Evolutionary conservation across 2,888 invertebrate genomes (phyloP).

Genomic region (Sarcophaga caerulescens): DNA sequence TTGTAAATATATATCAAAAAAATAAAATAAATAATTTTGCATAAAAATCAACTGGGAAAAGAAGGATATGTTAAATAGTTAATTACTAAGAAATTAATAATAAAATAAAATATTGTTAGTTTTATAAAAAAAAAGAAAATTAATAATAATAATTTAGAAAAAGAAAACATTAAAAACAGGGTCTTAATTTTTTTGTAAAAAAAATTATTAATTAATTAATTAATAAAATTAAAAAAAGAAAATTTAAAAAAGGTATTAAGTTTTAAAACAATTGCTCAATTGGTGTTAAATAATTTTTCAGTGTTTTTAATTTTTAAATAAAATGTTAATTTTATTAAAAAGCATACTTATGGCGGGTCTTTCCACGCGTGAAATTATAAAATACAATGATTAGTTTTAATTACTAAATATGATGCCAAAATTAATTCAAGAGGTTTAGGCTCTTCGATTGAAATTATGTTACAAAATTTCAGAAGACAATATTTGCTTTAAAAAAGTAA

Average conservation of each 20-base stretch:
- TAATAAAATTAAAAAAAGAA: conserved; percentile 14
- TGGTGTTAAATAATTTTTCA: no score
- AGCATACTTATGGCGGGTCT: no score
- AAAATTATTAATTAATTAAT: conserved; percentile 3
- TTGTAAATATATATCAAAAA: conserved; percentile 56
- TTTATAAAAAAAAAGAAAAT: conserved; percentile 51
- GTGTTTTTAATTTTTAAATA: no score
- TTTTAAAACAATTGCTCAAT: background rate
- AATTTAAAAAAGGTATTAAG: conserved; percentile 8
- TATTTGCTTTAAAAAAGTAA: no score
- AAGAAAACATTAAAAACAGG: conserved; percentile 48
- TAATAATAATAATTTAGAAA: conserved; percentile 28
- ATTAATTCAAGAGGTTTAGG: no score
- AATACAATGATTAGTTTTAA: no score
- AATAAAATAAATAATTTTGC: conserved; percentile 8
- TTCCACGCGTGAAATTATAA: no score
- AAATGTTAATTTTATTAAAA: no score
- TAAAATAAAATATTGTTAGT: conserved; percentile 48
- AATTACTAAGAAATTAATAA: conserved; percentile 41
- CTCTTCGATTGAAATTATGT: no score
- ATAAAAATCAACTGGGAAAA: conserved; percentile 18
- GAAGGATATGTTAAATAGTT: conserved; percentile 51
- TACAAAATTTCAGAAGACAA: no score
- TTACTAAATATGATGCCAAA: no score
- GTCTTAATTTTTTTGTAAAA: conserved; percentile 59